Evolutionary conservation across 2,113 vertebrate species (phyloP), one percentile per base, ranked within the genome.

Genomic region (Hydrochoerus hydrochaeris): DNA sequence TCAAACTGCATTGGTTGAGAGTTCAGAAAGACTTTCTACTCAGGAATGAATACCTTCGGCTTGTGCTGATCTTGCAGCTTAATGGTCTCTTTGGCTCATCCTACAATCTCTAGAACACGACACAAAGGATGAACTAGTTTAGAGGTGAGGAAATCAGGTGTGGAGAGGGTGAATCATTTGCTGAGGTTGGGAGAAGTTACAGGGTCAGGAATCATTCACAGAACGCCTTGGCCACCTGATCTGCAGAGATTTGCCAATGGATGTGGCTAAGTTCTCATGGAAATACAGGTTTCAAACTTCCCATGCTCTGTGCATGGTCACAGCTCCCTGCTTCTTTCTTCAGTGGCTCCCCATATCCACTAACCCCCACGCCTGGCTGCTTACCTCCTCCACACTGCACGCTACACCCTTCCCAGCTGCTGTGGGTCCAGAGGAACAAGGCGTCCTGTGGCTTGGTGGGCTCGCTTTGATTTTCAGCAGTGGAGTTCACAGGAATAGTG

Each of bases 401-500:
- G 0, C 98, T 99, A 97, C 99, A 99, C 67, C 99, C 99, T 95
- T 99, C 99, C 99, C 99, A 99, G 97, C 99, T 98, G 0, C 99
- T 99, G 98, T 99, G 99, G 0, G 99, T 99, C 99, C 99, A 99
- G 98, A 99, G 99, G 98, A 99, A 99, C 94, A 99, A 98, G n/a
- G 99, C 99, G 30, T 99, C 99, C 49, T 98, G 98, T 7, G 99
- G 99, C 52, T 95, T 99, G 63, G 98, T 98, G 1, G 98, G 98
- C 91, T 99, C 99, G 0, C 97, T 98, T 52, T 96, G 98, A 93
- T 98, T 98, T 94, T 99, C 99, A 77, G 98, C 97, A 1, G 98
- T 98, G 67, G 98, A 98, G 98, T 99, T 99, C 93, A 99, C 98
- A n/a, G 99, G 99, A 94, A 99, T 98, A 1, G 99, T 99, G 98